Base-by-base conservation (phyloP, 2,113 vertebrate genomes). In the Condylura cristata region DNA sequence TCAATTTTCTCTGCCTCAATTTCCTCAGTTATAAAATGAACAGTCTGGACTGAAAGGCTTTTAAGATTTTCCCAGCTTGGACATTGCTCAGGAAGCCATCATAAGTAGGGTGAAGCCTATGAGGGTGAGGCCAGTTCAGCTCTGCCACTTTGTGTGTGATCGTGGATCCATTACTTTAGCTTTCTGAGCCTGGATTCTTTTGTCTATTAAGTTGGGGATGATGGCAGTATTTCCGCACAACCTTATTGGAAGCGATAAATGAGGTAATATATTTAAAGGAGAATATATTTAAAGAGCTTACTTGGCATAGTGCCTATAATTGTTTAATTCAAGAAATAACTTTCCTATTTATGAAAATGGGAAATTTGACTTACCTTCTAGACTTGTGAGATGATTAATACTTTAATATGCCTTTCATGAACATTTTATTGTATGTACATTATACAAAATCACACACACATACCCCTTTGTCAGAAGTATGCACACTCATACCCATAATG, bases 261-360 rank as follows among this genome's bases (percentile, higher is more conserved):
- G 66, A 84, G 80, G 44, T 56, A 22, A 44, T 76, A 44, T 53
- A 0, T 53, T 84, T 89, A 17, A 76, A 91, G 60, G n/a, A n/a
- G n/a, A 22, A 44, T 76, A 44, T 53, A 0, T 53, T 84, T 89
- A 17, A 76, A 91, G 60, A 56, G 39, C 74, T 82, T 18, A 20
- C 48, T 72, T 85, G 93, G 63, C 74, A 79, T 7, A 20, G 7
- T 5, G 28, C 60, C 66, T 58, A 6, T 37, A 53, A n/a, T 65
- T 86, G 32, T 85, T 74, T 63, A 75, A 72, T 66, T 80, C 18
- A 88, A 74, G 18, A 68, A 93, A 78, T 63, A 32, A n/a, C 53
- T 79, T 65, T 26, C 18, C 63, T 30, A 1, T 48, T 94, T 92
- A 41, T 85, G 26, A 4, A 79, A 48, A 90, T 71, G 53, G 32